Evolutionary conservation across 1,140 invertebrate species (phyloP).

Genomic region (Drosophila tsacasi): DNA sequence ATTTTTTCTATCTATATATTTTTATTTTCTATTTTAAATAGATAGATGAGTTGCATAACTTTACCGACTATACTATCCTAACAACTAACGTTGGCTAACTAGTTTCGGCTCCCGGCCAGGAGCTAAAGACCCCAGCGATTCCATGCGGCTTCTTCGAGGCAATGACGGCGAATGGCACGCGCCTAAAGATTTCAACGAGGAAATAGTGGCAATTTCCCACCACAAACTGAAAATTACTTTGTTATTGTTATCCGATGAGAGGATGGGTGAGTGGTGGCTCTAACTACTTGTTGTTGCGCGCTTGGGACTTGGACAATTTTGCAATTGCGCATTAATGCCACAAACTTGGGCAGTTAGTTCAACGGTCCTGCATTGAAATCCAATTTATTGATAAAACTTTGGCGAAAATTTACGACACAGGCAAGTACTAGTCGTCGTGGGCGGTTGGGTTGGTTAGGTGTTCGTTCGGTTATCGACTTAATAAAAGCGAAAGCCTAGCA

Average conservation of each 20-base stretch:
- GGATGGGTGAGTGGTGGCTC: constrained; percentile 8
- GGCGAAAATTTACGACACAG: constrained; percentile 58
- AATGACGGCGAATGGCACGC: constrained; percentile 60
- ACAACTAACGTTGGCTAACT: constrained; percentile 1
- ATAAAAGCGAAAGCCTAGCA: constrained; percentile 67
- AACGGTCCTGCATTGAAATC: constrained; percentile 51
- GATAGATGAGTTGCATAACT: constrained; percentile 14
- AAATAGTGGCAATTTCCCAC: constrained; percentile 22
- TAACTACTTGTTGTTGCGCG: constrained; percentile 30
- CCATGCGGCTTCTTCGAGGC: constrained; percentile 42
- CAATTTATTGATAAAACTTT: constrained; percentile 83
- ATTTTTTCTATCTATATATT: background rate
- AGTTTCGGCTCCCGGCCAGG: constrained; percentile 10
- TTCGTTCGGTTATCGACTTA: constrained; percentile 66
- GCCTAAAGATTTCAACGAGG: constrained; percentile 39
- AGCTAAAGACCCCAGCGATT: constrained; percentile 23
- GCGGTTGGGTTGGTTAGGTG: constrained; percentile 32
- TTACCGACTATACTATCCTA: background rate
- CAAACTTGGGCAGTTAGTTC: constrained; percentile 60
- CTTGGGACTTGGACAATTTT: constrained; percentile 58
- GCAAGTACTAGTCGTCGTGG: constrained; percentile 23
- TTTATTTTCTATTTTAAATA: background rate
- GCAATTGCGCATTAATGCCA: constrained; percentile 72
- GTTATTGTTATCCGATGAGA: constrained; percentile 36
- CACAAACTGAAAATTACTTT: constrained; percentile 50